These are phyloP conservation scores for Heliconius ismenius DNA, from an alignment of 2,888 invertebrate genomes.

Conservation along the genomic window DNA sequence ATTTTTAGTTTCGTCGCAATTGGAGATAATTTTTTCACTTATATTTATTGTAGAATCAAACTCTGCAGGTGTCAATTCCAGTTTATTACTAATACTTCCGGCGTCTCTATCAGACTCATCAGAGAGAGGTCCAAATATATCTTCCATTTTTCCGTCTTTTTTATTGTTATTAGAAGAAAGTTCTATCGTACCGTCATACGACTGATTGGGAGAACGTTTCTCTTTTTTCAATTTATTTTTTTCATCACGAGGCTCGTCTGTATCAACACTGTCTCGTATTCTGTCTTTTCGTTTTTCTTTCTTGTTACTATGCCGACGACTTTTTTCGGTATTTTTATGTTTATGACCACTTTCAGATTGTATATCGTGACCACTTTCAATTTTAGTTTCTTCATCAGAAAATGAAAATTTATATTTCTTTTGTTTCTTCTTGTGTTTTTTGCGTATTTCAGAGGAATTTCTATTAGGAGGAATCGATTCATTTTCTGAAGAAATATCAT, in stretches of 20 bases:
- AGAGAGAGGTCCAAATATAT: constrained; percentile 92
- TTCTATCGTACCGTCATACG: constrained; percentile 59
- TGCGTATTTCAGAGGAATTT: constrained; percentile 80
- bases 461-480: constrained; percentile 71
- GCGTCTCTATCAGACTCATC: constrained; percentile 83
- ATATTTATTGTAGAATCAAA: constrained; percentile 50
- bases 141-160: constrained; percentile 92
- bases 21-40: constrained; percentile 48
- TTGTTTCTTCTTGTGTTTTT: constrained; percentile 92
- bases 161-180: constrained; percentile 67
- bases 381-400: constrained; percentile 81
- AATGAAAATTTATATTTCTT: constrained; percentile 87
- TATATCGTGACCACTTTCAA: constrained; percentile 58
- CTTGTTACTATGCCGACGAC: constrained; percentile 78
- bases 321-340: constrained; percentile 76
- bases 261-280: constrained; percentile 76
- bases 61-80: constrained; percentile 56
- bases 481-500: constrained; percentile 77
- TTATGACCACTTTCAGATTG: constrained; percentile 58
- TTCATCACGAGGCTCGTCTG: constrained; percentile 74
- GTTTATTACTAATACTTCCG: constrained; percentile 44
- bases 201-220: constrained; percentile 64
- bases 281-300: constrained; percentile 84
- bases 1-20: constrained; percentile 58
- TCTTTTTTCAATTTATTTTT: constrained; percentile 83